These are phyloP conservation scores for Drosophila azteca DNA, from an alignment of 1,140 invertebrate genomes.

Conservation along the genomic window DNA sequence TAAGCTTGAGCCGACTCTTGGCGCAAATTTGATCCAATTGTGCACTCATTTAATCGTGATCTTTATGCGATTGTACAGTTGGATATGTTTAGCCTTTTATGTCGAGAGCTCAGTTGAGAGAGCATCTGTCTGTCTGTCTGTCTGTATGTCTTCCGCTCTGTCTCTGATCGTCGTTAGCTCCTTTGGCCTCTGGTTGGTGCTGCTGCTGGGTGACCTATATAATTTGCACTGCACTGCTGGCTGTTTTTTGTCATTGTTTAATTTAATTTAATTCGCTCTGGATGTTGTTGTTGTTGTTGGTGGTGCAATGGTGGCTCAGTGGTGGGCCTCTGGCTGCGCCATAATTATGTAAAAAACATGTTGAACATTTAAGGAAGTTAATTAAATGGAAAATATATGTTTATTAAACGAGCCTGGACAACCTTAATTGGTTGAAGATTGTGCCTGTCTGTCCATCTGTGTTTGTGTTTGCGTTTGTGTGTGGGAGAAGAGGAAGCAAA, in stretches of 20 bases:
- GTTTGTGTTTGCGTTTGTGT: constrained; percentile 17
- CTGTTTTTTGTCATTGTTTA: constrained; percentile 26
- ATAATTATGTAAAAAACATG: constrained; percentile 80
- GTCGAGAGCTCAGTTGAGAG: constrained; percentile 51
- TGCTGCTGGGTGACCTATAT: constrained; percentile 66
- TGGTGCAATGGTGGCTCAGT: background rate
- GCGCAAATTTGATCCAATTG: constrained; percentile 82
- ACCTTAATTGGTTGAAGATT: constrained; percentile 62
- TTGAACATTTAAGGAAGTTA: constrained; percentile 79
- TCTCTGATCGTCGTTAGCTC: constrained; percentile 23
- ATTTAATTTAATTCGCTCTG: constrained; percentile 25
- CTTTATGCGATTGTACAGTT: constrained; percentile 81
- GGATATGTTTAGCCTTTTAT: constrained; percentile 82
- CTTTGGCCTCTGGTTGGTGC: constrained; percentile 49
- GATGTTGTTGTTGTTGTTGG: constrained; percentile 24
- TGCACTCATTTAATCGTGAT: constrained; percentile 82
- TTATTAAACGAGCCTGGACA: constrained; percentile 68
- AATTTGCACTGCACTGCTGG: constrained; percentile 38
- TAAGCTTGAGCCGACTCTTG: constrained; percentile 60
- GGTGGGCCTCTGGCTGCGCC: constrained; percentile 17
- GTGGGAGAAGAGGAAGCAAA: constrained; percentile 33
- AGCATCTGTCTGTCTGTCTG: constrained; percentile 25
- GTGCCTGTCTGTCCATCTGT: background rate
- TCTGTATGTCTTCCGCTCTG: constrained; percentile 3
- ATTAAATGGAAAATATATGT: constrained; percentile 81